phyloP scores from a whole-genome alignment of 2,797 vertebrate genomes.

The Enteromius treurensis region DNA sequence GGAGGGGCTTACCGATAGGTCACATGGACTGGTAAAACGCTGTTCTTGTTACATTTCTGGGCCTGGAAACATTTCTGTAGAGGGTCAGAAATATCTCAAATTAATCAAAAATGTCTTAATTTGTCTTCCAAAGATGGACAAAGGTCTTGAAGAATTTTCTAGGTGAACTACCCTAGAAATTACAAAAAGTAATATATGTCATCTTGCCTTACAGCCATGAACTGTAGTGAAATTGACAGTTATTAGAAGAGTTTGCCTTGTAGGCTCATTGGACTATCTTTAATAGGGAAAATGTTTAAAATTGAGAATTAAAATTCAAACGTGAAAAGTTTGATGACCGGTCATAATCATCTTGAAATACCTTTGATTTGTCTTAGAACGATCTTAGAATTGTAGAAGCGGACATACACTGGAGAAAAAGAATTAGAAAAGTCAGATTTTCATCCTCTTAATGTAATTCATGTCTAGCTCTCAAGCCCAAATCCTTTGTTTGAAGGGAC shows the following conservation, averaged over 20 bases:
- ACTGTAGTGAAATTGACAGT: neutral
- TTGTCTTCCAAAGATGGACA: neutral
- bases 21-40: neutral
- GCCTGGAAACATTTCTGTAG: too few relatives aligned
- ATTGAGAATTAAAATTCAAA: neutral
- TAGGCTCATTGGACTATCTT: neutral
- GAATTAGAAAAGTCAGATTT: neutral
- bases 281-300: neutral
- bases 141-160: neutral
- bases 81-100: too few relatives aligned
- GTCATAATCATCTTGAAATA: neutral
- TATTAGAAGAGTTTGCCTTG: neutral
- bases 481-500: constrained; percentile 40
- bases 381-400: neutral
- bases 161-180: neutral
- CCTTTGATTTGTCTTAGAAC: too few relatives aligned
- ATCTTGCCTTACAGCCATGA: neutral
- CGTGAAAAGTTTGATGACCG: neutral
- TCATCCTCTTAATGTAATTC: constrained; percentile 13
- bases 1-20: neutral
- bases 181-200: neutral
- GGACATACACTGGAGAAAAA: neutral
- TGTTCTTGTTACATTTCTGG: neutral
- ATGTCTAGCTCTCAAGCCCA: constrained; percentile 25
- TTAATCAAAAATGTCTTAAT: neutral